Base-by-base conservation (phyloP, 1,140 invertebrate species). In the Hypsibius dujardini region DNA sequence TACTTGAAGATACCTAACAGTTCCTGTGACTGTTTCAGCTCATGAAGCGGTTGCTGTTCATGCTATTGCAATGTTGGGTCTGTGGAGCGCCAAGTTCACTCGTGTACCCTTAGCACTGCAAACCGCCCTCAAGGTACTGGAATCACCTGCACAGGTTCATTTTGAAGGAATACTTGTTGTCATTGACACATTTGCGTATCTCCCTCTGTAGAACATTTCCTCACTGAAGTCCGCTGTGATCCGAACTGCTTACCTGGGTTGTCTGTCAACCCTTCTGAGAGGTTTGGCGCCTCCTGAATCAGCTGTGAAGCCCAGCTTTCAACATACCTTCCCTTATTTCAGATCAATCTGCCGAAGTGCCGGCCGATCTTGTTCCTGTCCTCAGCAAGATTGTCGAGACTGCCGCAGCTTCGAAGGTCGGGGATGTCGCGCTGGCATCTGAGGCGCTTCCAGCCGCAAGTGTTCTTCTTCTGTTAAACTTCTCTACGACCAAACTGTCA, bases 11-110 rank as follows among this genome's bases (percentile, higher is more conserved):
- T 73, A 72, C 71, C 72, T 77, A 72, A 72, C 69, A 71, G 78
- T 79, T 45, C 76, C 62, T 67, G 45, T 14, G 3, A 3, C 42
- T 67, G 62, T 14, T n/a, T n/a, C n/a, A 84, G 88, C 90, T 70
- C 91, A 95, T 79, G 93, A 96, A 80, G 90, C 90, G 75, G 92
- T 90, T 1, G 79, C 95, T 46, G 85, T 89, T 73, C 85, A 87
- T 75, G 86, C 88, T 1, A 80, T 95, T 2, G 85, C 89, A 74
- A 87, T 88, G 84, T 84, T 94, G 78, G 82, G 85, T 7, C 76
- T 87, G 3, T 95, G 92, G 92, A 85, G 86, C 69, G 75, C 79
- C 2, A 87, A 87, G 76, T 86, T 89, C 73, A 79, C 77, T 73
- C 28, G 1, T 47, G 12, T 72, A 2, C 59, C 70, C 40, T 2